Percentiles rank a stretch among this genome's conserved stretches.
These are phyloP conservation scores for Hyposoter dolosus DNA, from an alignment of 2,888 invertebrate species.

Conservation along the genomic window DNA sequence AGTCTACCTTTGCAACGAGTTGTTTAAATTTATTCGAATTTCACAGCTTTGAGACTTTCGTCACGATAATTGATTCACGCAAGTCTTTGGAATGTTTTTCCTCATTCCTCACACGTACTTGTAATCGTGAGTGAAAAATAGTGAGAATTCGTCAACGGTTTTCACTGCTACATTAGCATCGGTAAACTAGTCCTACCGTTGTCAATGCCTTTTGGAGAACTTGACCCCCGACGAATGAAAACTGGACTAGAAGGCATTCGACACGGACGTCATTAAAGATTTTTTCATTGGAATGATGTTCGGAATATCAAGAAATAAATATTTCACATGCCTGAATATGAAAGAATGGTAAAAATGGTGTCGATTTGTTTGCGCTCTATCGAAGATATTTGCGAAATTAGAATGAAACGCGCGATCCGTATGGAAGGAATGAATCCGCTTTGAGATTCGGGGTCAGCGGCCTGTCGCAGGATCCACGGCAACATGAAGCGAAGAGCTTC, in stretches of 20 bases:
- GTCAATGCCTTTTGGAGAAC: background rate
- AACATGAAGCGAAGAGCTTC: constrained; percentile 35
- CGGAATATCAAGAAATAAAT: background rate
- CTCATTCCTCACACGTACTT: background rate
- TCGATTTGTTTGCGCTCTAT: constrained; percentile 8
- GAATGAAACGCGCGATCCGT: constrained; percentile 19
- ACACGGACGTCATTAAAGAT: background rate
- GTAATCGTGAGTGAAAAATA: constrained; percentile 5
- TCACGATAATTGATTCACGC: background rate
- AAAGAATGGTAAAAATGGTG: background rate
- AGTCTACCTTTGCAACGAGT: background rate
- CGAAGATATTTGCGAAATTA: constrained; percentile 22
- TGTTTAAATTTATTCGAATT: background rate
- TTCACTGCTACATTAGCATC: constrained; percentile 16
- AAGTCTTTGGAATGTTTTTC: background rate
- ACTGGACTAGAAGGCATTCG: background rate
- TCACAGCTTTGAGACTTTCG: constrained; percentile 29
- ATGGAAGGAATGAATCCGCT: constrained; percentile 54
- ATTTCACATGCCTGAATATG: background rate
- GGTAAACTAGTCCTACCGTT: constrained; percentile 12
- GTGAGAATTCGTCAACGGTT: constrained; percentile 14
- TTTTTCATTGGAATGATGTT: background rate
- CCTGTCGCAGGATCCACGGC: constrained; percentile 34
- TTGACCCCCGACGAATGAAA: background rate
- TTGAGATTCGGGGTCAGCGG: constrained; percentile 57